Evolutionary conservation across 1,140 invertebrate genomes (phyloP).

Genomic region (Microplitis mediator): DNA sequence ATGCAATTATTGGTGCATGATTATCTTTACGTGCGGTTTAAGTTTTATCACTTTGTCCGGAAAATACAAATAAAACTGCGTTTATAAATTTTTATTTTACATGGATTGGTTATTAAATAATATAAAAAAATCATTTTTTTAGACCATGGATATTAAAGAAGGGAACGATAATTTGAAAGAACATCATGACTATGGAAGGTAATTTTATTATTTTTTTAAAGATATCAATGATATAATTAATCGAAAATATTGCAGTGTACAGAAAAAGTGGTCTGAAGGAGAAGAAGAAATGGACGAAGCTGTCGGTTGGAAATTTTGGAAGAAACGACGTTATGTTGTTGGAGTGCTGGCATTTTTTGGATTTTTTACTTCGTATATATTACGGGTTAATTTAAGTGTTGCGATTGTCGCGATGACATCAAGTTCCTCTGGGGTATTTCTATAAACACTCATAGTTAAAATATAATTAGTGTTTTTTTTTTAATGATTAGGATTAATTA

Average conservation of each 20-base stretch:
- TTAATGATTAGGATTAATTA: background rate
- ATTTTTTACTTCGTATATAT: slow-evolving; percentile 85
- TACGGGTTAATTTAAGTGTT: slow-evolving; percentile 87
- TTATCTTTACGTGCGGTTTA: background rate
- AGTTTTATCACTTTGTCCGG: no score
- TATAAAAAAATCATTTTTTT: background rate
- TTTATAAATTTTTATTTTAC: background rate
- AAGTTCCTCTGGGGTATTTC: slow-evolving; percentile 65
- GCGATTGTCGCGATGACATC: slow-evolving; percentile 89
- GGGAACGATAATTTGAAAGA: background rate
- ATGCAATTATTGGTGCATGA: background rate
- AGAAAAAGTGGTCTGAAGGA: background rate
- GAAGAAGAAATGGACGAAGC: slow-evolving; percentile 59
- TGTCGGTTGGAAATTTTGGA: slow-evolving; percentile 73
- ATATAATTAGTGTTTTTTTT: slow-evolving; percentile 2
- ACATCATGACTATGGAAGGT: background rate
- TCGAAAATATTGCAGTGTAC: slow-evolving; percentile 1
- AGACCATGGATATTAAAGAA: background rate
- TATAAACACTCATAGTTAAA: background rate
- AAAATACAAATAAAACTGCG: background rate
- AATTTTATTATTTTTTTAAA: background rate
- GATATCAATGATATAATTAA: background rate
- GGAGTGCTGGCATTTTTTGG: slow-evolving; percentile 83
- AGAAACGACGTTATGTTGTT: slow-evolving; percentile 73
- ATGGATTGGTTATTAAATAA: no score